Evolutionary conservation across 2,113 vertebrate species (phyloP).

Genomic region (Galemys pyrenaicus): DNA sequence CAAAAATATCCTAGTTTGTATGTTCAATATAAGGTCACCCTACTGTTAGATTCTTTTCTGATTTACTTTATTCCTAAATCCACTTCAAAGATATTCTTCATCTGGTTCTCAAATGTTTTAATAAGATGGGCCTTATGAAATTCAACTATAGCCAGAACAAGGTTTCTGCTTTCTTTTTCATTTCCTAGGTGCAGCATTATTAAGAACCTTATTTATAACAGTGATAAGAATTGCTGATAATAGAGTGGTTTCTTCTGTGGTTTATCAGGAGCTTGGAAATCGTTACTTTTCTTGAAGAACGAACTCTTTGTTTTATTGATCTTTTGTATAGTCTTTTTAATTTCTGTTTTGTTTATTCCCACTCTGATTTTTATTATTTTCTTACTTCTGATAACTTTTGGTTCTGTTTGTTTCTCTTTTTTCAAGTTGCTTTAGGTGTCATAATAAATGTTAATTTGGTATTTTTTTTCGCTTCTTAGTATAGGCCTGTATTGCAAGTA

Average conservation of each 20-base stretch:
- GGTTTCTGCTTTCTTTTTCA: background rate
- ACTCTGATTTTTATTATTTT: too few relatives aligned
- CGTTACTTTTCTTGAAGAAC: background rate
- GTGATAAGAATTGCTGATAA: background rate
- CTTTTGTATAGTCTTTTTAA: too few relatives aligned
- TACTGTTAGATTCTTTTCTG: background rate
- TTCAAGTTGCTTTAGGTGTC: too few relatives aligned
- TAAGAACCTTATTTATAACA: background rate
- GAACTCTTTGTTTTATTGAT: too few relatives aligned
- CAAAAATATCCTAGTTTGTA: background rate
- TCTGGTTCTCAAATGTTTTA: slow-evolving; percentile 24
- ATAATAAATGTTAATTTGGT: too few relatives aligned
- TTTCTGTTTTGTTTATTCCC: too few relatives aligned
- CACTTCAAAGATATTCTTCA: slow-evolving; percentile 11
- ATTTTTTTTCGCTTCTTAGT: too few relatives aligned
- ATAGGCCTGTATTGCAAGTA: too few relatives aligned
- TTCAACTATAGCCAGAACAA: background rate
- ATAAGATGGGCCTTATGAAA: background rate
- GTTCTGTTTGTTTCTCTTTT: too few relatives aligned
- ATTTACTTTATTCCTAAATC: slow-evolving; percentile 8
- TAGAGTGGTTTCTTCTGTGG: background rate
- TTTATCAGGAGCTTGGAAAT: background rate
- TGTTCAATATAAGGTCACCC: background rate
- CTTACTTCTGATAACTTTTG: too few relatives aligned
- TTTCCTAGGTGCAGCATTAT: background rate